Conservation (phyloP, 2,113 vertebrate species). For the Nothocercus julius region DNA sequence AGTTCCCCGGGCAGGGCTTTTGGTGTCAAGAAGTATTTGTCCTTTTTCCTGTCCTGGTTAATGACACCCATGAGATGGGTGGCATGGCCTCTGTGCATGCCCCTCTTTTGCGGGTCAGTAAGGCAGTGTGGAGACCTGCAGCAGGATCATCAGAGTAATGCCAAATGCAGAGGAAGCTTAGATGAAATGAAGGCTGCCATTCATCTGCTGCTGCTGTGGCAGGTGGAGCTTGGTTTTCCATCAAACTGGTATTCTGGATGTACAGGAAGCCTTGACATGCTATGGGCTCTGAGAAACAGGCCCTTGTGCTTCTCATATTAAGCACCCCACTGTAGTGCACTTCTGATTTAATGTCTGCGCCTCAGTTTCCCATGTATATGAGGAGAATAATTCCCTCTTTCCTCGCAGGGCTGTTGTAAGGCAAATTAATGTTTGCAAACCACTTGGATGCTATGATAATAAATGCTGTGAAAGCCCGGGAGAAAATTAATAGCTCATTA, state of each 20-base stretch:
- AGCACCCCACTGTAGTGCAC: neutral
- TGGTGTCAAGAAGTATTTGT: neutral
- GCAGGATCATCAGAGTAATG: neutral
- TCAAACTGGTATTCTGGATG: neutral
- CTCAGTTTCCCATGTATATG: conserved; percentile 15
- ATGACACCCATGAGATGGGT: neutral
- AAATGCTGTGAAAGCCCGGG: conserved; percentile 62
- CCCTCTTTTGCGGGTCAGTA: neutral
- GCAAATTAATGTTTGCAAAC: conserved; percentile 69
- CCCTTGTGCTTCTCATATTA: neutral
- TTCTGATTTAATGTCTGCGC: neutral
- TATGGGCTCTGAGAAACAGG: neutral
- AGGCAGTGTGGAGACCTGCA: neutral
- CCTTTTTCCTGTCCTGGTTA: neutral
- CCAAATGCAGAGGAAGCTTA: neutral
- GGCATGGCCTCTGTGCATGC: neutral
- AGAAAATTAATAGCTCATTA: conserved; percentile 74
- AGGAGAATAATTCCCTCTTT: conserved; percentile 1
- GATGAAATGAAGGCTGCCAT: neutral
- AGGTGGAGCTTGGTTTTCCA: neutral
- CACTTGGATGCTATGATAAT: conserved; percentile 28
- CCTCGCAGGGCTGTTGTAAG: neutral
- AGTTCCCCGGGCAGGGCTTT: accelerated
- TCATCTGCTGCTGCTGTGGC: neutral
- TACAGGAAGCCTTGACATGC: neutral